Percentiles rank a stretch among this genome's conserved stretches.
These are phyloP conservation scores for Palaemon carinicauda DNA, from an alignment of 1,140 invertebrate species.

Conservation along the genomic window DNA sequence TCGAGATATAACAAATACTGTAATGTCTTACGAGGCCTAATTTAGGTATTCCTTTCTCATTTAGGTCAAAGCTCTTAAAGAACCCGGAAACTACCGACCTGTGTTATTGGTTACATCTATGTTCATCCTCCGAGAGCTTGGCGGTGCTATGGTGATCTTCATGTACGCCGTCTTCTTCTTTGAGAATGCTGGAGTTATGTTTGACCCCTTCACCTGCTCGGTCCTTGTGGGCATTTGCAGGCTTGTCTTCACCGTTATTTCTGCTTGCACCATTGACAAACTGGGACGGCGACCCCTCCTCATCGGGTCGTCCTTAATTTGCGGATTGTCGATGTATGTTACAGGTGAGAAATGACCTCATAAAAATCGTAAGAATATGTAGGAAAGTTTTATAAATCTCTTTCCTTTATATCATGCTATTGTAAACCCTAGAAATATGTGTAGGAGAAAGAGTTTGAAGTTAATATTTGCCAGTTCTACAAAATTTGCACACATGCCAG, in stretches of 20 bases:
- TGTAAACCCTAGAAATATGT: too few relatives aligned
- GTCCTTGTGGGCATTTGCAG: conserved; percentile 26
- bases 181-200: conserved; percentile 36
- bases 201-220: conserved; percentile 53
- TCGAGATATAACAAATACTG: background rate
- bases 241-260: conserved; percentile 38
- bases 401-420: too few relatives aligned
- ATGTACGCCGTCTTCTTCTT: conserved; percentile 56
- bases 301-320: conserved; percentile 24
- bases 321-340: conserved; percentile 26
- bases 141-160: conserved; percentile 48
- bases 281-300: conserved; percentile 46
- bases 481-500: too few relatives aligned
- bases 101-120: conserved; percentile 35
- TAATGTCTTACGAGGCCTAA: background rate
- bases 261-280: conserved; percentile 26
- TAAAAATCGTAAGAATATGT: too few relatives aligned
- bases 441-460: too few relatives aligned
- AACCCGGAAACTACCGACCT: conserved; percentile 32
- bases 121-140: conserved; percentile 41
- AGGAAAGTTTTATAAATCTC: too few relatives aligned
- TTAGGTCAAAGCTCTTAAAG: conserved; percentile 23
- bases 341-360: background rate
- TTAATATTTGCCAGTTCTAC: too few relatives aligned
- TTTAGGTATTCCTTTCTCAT: background rate